Conservation (phyloP, 2,888 invertebrate species). For the Gastrophysa polygoni region DNA sequence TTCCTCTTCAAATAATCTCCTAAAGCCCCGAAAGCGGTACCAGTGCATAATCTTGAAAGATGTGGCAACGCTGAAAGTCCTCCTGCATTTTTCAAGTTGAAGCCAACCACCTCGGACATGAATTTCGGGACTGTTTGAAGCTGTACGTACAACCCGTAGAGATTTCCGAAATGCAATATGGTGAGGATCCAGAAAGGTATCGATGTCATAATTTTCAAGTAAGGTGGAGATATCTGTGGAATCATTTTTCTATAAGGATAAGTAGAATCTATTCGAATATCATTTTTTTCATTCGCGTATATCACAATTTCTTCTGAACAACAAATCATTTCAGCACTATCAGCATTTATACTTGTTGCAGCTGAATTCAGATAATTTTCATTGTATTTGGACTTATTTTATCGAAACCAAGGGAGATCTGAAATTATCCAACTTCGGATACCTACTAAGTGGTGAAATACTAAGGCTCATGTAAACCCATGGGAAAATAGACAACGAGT, state of each 20-base stretch:
- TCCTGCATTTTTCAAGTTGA: conserved; percentile 44
- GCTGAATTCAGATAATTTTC: too few species aligned
- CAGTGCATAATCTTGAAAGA: conserved; percentile 42
- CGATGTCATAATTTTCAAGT: conserved; percentile 36
- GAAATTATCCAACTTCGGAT: too few species aligned
- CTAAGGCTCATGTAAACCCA: too few species aligned
- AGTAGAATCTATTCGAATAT: too few species aligned
- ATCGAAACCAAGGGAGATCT: too few species aligned
- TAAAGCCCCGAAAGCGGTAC: conserved; percentile 41
- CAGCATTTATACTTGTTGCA: too few species aligned
- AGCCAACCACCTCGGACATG: conserved; percentile 40
- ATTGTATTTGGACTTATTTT: too few species aligned
- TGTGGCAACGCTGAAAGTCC: conserved; percentile 45
- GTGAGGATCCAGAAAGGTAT: conserved; percentile 40
- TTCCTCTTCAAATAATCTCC: conserved; percentile 42
- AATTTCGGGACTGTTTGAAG: conserved; percentile 41
- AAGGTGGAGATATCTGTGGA: conserved; percentile 40
- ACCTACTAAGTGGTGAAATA: too few species aligned
- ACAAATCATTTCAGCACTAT: too few species aligned
- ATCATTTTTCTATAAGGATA: background rate
- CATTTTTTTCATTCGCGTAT: too few species aligned
- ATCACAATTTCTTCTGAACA: too few species aligned
- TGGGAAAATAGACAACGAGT: too few species aligned
- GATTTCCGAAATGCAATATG: conserved; percentile 41
- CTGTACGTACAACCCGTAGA: conserved; percentile 42